These are phyloP conservation scores for Mycogona germanica DNA, from an alignment of 2,888 invertebrate genomes.

Conservation along the genomic window DNA sequence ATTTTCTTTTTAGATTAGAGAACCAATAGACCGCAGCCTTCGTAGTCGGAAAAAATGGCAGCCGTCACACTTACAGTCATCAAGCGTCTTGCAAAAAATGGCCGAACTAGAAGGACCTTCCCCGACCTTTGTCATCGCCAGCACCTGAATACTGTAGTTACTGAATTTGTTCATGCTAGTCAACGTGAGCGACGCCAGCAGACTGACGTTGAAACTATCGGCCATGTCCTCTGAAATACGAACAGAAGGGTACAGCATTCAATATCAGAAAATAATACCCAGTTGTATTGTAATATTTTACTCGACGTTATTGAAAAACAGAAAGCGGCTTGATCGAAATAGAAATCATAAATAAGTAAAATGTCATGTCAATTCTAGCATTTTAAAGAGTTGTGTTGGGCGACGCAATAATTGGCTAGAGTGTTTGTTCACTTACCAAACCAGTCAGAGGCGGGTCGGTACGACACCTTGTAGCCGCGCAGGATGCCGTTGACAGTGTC, in stretches of 20 bases:
- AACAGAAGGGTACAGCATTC: too few species aligned
- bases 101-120: conserved; percentile 66
- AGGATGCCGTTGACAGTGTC: conserved; percentile 16
- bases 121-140: conserved; percentile 72
- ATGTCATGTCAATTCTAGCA: too few species aligned
- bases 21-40: too few species aligned
- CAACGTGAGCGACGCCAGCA: conserved; percentile 9
- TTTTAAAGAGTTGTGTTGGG: too few species aligned
- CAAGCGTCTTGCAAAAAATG: conserved; percentile 67
- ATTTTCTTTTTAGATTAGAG: neutral
- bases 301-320: too few species aligned
- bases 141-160: conserved; percentile 73
- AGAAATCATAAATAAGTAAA: too few species aligned
- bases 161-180: conserved; percentile 56
- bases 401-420: too few species aligned
- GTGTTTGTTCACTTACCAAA: conserved; percentile 12
- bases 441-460: conserved; percentile 14
- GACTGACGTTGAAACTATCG: conserved; percentile 6
- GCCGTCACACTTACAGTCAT: conserved; percentile 49
- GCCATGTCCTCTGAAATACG: conserved; percentile 13
- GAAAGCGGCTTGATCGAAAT: too few species aligned
- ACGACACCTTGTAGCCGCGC: conserved; percentile 14
- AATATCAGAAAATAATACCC: too few species aligned
- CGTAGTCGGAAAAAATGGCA: neutral
- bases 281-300: too few species aligned